Evolutionary conservation across 2,797 vertebrate genomes (phyloP), one percentile per base, ranked within the genome.

Genomic region (Gallinago nigripennis): DNA sequence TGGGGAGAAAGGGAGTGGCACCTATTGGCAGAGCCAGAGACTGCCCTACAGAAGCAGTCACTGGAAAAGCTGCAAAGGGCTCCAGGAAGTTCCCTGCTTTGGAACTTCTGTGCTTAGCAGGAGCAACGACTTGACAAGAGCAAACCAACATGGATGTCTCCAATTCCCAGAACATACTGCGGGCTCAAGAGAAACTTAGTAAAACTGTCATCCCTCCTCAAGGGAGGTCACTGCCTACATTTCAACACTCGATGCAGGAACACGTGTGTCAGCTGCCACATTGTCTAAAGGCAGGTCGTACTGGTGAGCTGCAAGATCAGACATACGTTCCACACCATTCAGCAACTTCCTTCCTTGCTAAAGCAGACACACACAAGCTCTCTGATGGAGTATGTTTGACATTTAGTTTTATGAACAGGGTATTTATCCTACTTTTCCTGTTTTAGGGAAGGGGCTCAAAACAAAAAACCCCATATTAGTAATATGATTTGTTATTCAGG

Each of bases 71-170:
- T 46, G 27, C n/a, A 41, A 25, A 88, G n/a, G 18, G 15, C 35
- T 48, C 16, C 4, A 1, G 17, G 17, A 14, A 82, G 28, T 56
- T 51, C 65, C 24, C 39, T 25, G 0, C 9, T 18, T 46, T 2
- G 4, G n/a, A 30, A 39, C 30, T 82, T 85, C 31, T 56, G 19
- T 35, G 19, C 73, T 61, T 80, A 23, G 17, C 53, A 31, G 18
- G 12, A 76, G 15, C 64, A 79, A 25, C 18, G 78, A 12, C 21
- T 31, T 18, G 8, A 24, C 30, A 41, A 20, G 23, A 43, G 8
- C n/a, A 39, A 37, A 54, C 6, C 1, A 1, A 41, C 2, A 1
- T 0, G 1, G 17, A 4, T 0, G 2, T 17, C 25, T 48, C 51
- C 6, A 3, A 16, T 16, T 46, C 56, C n/a, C 25, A 58, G 39